These are phyloP conservation scores for Microchrysa polita DNA, from an alignment of 2,888 invertebrate species.

Conservation along the genomic window DNA sequence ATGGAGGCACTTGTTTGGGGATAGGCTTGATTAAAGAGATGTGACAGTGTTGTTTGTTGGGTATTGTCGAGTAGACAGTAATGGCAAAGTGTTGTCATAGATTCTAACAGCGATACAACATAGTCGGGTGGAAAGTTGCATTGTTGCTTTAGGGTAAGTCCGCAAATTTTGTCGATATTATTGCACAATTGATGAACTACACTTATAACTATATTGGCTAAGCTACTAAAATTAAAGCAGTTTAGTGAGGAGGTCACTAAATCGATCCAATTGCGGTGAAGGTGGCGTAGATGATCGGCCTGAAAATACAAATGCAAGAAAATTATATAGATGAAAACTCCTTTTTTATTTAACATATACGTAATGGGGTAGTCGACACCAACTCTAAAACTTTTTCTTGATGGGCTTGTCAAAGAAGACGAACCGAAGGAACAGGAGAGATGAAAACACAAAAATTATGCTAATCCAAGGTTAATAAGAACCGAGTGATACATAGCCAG, in stretches of 20 bases:
- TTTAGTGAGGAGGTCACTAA: slow-evolving; percentile 83
- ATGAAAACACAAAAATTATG: too few species aligned
- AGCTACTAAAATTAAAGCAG: slow-evolving; percentile 76
- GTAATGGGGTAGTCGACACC: too few species aligned
- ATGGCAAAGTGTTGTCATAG: slow-evolving; percentile 80
- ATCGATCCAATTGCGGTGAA: slow-evolving; percentile 86
- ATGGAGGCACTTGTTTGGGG: slow-evolving; percentile 67
- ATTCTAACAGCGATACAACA: slow-evolving; percentile 79
- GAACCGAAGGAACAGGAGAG: too few species aligned
- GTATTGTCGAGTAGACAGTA: slow-evolving; percentile 76
- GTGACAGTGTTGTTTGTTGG: slow-evolving; percentile 68
- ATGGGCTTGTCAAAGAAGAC: too few species aligned
- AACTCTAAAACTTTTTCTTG: too few species aligned
- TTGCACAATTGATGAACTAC: slow-evolving; percentile 77
- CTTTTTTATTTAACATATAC: too few species aligned
- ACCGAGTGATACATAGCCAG: too few species aligned
- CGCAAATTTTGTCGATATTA: slow-evolving; percentile 76
- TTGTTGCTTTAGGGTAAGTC: slow-evolving; percentile 58
- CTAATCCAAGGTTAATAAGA: too few species aligned
- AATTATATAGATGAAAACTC: too few species aligned
- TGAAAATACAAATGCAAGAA: too few species aligned
- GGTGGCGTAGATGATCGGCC: slow-evolving; percentile 73
- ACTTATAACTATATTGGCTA: slow-evolving; percentile 79
- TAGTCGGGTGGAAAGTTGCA: slow-evolving; percentile 75
- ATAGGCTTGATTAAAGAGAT: slow-evolving; percentile 68